Conservation (phyloP, 2,797 vertebrate species). For the Oceanodroma leucorhoa region DNA sequence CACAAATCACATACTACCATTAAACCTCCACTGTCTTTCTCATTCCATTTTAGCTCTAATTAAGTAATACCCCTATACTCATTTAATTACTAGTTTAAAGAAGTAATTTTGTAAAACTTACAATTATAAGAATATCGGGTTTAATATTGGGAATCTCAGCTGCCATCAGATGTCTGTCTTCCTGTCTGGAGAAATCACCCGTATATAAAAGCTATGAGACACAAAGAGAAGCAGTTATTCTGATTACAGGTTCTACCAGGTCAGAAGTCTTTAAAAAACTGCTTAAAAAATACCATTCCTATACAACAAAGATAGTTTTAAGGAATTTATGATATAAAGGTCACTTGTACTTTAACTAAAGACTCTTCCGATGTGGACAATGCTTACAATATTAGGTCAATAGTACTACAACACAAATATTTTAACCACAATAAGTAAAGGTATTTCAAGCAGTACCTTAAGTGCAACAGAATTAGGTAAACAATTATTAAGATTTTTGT, state of each 20-base stretch:
- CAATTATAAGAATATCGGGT: conserved; percentile 93
- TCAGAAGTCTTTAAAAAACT: not conserved
- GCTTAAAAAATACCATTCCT: not conserved
- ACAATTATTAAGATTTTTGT: not conserved
- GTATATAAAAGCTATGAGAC: conserved; percentile 87
- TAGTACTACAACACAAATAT: not conserved
- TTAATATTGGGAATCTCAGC: conserved; percentile 96
- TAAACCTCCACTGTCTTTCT: not conserved
- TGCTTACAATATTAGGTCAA: not conserved
- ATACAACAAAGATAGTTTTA: not conserved
- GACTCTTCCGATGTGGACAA: not conserved
- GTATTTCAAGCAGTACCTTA: not conserved
- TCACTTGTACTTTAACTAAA: not conserved
- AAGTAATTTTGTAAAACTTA: conserved; percentile 53
- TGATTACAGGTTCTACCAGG: not conserved
- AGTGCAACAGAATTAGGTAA: not conserved
- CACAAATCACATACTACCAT: not conserved
- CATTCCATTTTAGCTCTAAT: not conserved
- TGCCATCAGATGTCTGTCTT: conserved; percentile 95
- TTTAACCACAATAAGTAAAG: not conserved
- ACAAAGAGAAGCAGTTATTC: not conserved
- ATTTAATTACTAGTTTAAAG: not conserved
- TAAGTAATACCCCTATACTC: not conserved
- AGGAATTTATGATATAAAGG: not conserved
- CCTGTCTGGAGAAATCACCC: conserved; percentile 95